Evolutionary conservation across 2,113 vertebrate genomes (phyloP).

Genomic region (Anthoscopus minutus): DNA sequence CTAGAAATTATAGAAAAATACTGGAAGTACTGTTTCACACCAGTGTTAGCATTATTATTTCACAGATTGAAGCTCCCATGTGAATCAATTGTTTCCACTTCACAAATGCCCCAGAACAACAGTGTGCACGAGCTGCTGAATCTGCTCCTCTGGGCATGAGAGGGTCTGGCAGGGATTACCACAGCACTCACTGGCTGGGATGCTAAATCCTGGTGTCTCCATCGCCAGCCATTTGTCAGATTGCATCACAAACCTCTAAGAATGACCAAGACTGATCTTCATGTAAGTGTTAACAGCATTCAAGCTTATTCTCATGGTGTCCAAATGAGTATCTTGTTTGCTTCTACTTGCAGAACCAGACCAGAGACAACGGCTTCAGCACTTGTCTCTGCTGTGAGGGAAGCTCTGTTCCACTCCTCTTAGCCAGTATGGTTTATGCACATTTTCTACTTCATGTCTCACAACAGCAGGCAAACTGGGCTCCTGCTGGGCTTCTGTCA

Average conservation of each 20-base stretch:
- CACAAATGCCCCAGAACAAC: neutral
- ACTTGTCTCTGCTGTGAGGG: neutral
- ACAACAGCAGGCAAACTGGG: neutral
- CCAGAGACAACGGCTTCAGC: neutral
- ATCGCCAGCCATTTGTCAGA: neutral
- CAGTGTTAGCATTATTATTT: neutral
- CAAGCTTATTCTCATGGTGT: neutral
- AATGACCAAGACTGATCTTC: neutral
- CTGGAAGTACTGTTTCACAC: neutral
- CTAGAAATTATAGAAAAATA: neutral
- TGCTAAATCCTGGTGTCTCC: neutral
- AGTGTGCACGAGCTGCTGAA: neutral
- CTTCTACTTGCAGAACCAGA: neutral
- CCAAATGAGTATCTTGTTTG: neutral
- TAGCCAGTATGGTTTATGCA: neutral
- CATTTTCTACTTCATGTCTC: neutral
- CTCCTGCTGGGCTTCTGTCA: neutral
- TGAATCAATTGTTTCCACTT: neutral
- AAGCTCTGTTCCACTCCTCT: neutral
- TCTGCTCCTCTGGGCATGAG: accelerated
- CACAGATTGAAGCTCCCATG: neutral
- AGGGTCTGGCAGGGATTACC: neutral
- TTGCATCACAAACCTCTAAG: neutral
- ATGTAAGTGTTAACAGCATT: neutral
- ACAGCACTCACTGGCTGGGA: neutral